Base-by-base conservation (phyloP, 2,888 invertebrate genomes). In the Orthosia gracilis region DNA sequence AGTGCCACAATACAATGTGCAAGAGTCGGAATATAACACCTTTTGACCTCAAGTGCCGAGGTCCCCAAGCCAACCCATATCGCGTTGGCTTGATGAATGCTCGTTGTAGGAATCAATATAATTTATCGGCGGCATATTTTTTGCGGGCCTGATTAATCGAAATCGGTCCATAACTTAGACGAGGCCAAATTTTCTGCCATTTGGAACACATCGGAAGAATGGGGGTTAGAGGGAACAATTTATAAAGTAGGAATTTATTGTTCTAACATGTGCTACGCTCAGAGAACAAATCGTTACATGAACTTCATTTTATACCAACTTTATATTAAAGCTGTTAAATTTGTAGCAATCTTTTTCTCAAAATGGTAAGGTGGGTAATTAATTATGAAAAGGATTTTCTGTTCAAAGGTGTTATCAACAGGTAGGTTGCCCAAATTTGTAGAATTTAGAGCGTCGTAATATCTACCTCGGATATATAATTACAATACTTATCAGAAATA, bases 21-120 rank as follows among this genome's bases (percentile, higher is more conserved):
- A 72, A 55, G 76, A 62, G 66, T 59, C 63, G 75, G 64, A 70
- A 78, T 70, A 72, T 78, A 69, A 57, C 61, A 76, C 73, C 54
- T 72, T 78, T 72, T 73, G 76, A 85, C 80, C 80, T 86, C 66
- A 76, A 50, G 52, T 58, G 63, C 76, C 69, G 81, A 85, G 87
- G 83, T 87, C 76, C 75, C 59, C 73, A 83, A 87, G 76, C 76
- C 87, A 87, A 73, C 79, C 76, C 85, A 83, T 80, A 76, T 75
- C 75, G 64, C 72, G 78, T 85, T 59, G 67, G 64, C 58, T 70
- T 81, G 72, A 85, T 73, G 71, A 77, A 76, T 70, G 70, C 75
- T 69, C 74, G 62, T 50, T 75, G 71, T 78, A 73, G 72, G 74
- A 75, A 75, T 76, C 77, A 71, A 80, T 79, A 77, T 72, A 78